Conservation (phyloP, 1,140 invertebrate genomes). For the Gonioctena quinquepunctata region DNA sequence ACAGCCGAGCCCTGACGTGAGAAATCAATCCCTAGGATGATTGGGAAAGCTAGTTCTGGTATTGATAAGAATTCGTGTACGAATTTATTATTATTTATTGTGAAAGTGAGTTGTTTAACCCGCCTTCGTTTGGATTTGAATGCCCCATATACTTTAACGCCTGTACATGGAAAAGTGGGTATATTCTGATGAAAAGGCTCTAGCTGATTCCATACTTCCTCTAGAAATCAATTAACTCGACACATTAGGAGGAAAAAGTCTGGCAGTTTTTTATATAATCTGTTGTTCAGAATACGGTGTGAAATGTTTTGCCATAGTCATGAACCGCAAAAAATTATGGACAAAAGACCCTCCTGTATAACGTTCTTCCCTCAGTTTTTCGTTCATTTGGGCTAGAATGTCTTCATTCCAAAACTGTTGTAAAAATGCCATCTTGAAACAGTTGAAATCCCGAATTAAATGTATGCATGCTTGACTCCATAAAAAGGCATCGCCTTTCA, state of each 20-base stretch:
- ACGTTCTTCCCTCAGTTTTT: background rate
- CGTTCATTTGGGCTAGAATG: background rate
- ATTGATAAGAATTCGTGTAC: no score
- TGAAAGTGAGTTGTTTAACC: no score
- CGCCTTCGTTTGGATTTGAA: constrained; percentile 10
- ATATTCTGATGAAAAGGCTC: background rate
- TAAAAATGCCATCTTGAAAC: background rate
- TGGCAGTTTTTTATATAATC: background rate
- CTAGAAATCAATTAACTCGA: background rate
- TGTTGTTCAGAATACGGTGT: background rate
- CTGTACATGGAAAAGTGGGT: constrained; percentile 3
- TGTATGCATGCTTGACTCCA: background rate
- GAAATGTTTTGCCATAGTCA: background rate
- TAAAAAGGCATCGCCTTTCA: background rate
- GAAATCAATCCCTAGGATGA: no score
- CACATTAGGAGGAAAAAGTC: background rate
- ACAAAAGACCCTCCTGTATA: background rate
- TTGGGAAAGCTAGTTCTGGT: no score
- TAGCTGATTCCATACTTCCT: constrained; percentile 1
- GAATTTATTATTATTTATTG: no score
- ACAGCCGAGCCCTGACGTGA: no score
- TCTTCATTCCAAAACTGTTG: background rate
- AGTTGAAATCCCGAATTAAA: background rate
- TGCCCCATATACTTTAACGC: background rate
- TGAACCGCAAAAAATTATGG: background rate